phyloP scores from a whole-genome alignment of 2,113 vertebrate species.

The Guaruba guarouba region DNA sequence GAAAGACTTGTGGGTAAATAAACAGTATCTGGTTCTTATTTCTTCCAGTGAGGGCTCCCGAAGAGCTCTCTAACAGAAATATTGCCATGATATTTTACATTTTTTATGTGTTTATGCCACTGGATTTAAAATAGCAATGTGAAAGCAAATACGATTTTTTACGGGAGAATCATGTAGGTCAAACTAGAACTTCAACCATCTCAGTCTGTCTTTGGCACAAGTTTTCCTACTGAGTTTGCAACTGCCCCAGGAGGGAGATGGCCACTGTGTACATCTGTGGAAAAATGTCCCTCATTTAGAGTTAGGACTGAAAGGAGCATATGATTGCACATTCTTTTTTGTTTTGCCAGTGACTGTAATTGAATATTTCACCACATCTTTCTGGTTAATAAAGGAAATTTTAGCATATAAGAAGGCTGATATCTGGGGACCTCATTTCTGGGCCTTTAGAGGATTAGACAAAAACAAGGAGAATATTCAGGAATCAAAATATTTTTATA shows the following conservation, averaged over 20 bases:
- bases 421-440: neutral
- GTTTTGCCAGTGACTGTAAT: neutral
- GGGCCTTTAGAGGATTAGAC: neutral
- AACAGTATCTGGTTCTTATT: neutral
- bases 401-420: neutral
- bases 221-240: neutral
- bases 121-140: neutral
- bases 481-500: neutral
- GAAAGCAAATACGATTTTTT: neutral
- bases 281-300: neutral
- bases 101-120: neutral
- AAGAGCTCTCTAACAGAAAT: neutral
- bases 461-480: neutral
- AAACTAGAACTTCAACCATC: neutral
- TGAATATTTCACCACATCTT: neutral
- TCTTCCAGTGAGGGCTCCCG: neutral
- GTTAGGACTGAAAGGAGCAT: neutral
- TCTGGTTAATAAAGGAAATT: neutral
- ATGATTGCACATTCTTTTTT: neutral
- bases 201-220: neutral
- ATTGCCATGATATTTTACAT: neutral
- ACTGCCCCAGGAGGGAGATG: neutral
- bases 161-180: neutral
- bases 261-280: rapidly evolving
- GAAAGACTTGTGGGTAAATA: neutral